Evolutionary conservation across 2,888 invertebrate genomes (phyloP).

Genomic region (Conistra vaccinii): DNA sequence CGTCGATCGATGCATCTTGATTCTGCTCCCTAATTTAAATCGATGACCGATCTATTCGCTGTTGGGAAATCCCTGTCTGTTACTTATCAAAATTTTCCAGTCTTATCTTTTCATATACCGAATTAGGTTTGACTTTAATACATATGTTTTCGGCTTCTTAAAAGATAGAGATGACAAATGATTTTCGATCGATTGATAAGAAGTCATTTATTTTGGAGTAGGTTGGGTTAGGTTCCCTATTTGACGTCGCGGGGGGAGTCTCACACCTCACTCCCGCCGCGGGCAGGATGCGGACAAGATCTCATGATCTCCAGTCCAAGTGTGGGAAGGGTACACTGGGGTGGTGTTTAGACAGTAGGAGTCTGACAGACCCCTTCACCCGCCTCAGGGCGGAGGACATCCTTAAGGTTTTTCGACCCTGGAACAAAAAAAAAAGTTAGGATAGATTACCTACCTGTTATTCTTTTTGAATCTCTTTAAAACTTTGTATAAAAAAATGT

Average conservation of each 20-base stretch:
- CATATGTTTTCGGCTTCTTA: constrained; percentile 23
- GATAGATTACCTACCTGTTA: no score
- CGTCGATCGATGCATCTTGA: constrained; percentile 7
- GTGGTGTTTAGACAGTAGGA: no score
- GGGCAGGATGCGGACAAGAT: no score
- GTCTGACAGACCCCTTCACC: no score
- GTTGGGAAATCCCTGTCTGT: background rate
- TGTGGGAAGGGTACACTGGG: no score
- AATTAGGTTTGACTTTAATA: constrained; percentile 12
- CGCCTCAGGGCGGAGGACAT: no score
- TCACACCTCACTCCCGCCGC: no score
- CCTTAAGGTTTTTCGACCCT: no score
- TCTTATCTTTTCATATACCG: constrained; percentile 9
- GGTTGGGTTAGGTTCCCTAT: no score
- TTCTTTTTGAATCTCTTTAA: background rate
- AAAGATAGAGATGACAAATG: constrained; percentile 34
- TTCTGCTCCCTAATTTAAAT: constrained; percentile 6
- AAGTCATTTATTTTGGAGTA: constrained; percentile 13
- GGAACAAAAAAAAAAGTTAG: no score
- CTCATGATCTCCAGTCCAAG: no score
- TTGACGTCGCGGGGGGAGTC: no score
- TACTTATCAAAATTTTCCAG: constrained; percentile 8
- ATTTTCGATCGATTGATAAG: constrained; percentile 22
- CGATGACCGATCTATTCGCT: background rate
- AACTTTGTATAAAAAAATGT: background rate